phyloP scores from a whole-genome alignment of 2,888 invertebrate genomes.

The Scelioninae gen. 2 region DNA sequence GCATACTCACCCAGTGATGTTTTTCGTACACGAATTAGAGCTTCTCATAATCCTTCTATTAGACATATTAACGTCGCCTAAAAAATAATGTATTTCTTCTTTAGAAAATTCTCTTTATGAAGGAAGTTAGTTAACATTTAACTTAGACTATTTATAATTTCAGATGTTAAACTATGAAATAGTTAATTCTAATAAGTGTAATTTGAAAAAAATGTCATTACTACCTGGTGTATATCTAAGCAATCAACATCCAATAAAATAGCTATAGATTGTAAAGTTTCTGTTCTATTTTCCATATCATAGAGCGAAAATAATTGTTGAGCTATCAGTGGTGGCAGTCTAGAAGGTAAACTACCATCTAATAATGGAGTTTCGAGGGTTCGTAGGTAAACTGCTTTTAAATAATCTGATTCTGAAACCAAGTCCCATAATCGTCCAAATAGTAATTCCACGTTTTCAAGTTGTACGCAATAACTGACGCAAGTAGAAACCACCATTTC shows the following conservation, averaged over 20 bases:
- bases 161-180: not conserved
- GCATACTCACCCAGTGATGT: constrained; percentile 82
- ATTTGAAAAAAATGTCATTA: too few relatives aligned
- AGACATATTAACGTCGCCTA: constrained; percentile 81
- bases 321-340: constrained; percentile 79
- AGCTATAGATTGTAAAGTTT: constrained; percentile 83
- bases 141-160: too few relatives aligned
- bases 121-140: too few relatives aligned
- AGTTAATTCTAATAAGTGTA: not conserved
- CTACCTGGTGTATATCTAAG: constrained; percentile 81
- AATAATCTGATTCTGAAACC: constrained; percentile 78
- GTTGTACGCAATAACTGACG: constrained; percentile 73
- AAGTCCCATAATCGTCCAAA: constrained; percentile 77
- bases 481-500: constrained; percentile 69
- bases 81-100: too few relatives aligned
- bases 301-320: constrained; percentile 82
- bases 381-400: constrained; percentile 79
- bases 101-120: too few relatives aligned
- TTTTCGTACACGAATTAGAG: constrained; percentile 81
- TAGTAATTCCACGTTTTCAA: constrained; percentile 75
- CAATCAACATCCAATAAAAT: constrained; percentile 80
- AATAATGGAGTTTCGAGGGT: constrained; percentile 80
- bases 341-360: constrained; percentile 77
- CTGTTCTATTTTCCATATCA: constrained; percentile 80
- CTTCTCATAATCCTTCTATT: constrained; percentile 81